Conservation (phyloP, 2,888 invertebrate species). For the Brachycybe producta region DNA sequence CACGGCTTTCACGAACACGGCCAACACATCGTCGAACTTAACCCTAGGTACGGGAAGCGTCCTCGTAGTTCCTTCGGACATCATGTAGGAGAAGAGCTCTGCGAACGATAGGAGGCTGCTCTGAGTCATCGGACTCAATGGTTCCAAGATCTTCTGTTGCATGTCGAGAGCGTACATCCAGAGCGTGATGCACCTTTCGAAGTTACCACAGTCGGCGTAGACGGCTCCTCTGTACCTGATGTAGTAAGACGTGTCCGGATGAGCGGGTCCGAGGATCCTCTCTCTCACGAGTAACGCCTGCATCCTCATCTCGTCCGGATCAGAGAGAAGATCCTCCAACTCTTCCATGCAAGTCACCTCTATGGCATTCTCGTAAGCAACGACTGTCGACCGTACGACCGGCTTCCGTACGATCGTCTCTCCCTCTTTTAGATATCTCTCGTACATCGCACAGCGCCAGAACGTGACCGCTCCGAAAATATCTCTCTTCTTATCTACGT, state of each 20-base stretch:
- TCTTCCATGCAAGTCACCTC: conserved; percentile 69
- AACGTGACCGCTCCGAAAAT: conserved; percentile 76
- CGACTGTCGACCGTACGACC: conserved; percentile 51
- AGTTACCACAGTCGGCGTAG: conserved; percentile 89
- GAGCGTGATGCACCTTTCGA: conserved; percentile 71
- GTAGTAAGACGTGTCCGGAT: conserved; percentile 94
- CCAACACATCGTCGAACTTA: conserved; percentile 64
- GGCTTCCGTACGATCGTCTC: conserved; percentile 61
- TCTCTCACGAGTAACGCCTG: conserved; percentile 72
- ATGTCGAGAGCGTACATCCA: conserved; percentile 96
- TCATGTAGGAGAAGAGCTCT: conserved; percentile 87
- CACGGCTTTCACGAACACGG: conserved; percentile 68
- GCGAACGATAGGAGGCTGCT: conserved; percentile 87
- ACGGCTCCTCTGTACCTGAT: conserved; percentile 85
- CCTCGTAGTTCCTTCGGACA: conserved; percentile 48
- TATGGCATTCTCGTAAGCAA: conserved; percentile 74
- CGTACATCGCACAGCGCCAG: conserved; percentile 84
- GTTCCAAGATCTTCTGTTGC: conserved; percentile 84
- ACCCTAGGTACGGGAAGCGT: conserved; percentile 53
- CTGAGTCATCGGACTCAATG: conserved; percentile 87
- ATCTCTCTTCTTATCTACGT: conserved; percentile 90
- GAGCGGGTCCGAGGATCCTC: conserved; percentile 76
- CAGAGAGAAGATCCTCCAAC: conserved; percentile 71
- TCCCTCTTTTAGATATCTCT: conserved; percentile 46
- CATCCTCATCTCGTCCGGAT: conserved; percentile 95